phyloP scores from a whole-genome alignment of 1,140 invertebrate genomes.

The Conus ventricosus region DNA sequence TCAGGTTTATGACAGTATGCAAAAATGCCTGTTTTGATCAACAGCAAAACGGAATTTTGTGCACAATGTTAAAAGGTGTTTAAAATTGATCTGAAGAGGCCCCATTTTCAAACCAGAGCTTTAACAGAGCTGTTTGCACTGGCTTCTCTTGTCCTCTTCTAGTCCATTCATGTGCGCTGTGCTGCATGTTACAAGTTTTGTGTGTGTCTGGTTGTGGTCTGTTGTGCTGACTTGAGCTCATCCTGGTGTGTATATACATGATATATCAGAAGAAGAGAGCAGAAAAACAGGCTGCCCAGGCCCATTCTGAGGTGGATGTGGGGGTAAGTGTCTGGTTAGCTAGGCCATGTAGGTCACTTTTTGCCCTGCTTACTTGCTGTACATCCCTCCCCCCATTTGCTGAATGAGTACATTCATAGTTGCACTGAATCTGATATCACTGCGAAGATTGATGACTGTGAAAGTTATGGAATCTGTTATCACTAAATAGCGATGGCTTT shows the following conservation, averaged over 20 bases:
- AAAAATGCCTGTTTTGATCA: too few relatives aligned
- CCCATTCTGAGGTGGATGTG: slow-evolving; percentile 20
- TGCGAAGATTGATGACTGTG: too few relatives aligned
- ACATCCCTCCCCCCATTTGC: too few relatives aligned
- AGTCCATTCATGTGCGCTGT: background rate
- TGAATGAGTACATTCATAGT: too few relatives aligned
- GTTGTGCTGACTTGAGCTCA: background rate
- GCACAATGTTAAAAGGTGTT: too few relatives aligned
- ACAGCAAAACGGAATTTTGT: too few relatives aligned
- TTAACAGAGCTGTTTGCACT: background rate
- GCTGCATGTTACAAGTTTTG: background rate
- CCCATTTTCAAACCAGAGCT: background rate
- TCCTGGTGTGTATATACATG: background rate
- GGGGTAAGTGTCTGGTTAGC: slow-evolving; percentile 14
- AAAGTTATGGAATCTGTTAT: too few relatives aligned
- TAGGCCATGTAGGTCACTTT: background rate
- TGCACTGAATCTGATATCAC: too few relatives aligned
- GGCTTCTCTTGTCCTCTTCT: background rate
- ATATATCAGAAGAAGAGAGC: background rate
- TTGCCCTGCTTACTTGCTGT: background rate
- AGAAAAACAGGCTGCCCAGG: slow-evolving; percentile 4
- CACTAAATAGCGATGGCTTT: too few relatives aligned
- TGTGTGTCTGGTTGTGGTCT: background rate
- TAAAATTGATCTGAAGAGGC: too few relatives aligned
- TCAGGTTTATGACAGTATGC: too few relatives aligned